phyloP scores from a whole-genome alignment of 2,113 vertebrate species.

The Strix aluco region DNA sequence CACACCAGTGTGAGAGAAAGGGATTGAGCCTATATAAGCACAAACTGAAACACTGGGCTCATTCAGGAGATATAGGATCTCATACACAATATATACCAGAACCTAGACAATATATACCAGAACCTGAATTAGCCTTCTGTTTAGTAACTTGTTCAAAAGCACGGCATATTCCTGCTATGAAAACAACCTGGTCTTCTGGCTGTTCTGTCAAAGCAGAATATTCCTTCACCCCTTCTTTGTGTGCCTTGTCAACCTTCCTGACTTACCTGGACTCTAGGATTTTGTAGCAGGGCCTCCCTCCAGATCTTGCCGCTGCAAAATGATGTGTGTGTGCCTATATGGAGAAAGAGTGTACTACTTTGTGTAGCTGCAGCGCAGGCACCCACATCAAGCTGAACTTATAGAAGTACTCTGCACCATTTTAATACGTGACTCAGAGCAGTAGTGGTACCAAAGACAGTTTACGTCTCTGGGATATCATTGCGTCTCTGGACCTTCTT shows the following conservation, averaged over 20 bases:
- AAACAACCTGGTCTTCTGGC: not conserved
- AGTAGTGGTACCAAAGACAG: not conserved
- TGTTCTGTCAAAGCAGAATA: not conserved
- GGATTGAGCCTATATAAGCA: rapidly evolving
- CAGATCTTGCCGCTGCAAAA: not conserved
- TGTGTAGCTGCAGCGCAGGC: not conserved
- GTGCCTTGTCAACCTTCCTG: not conserved
- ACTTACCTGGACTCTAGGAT: not conserved
- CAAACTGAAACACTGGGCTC: not conserved
- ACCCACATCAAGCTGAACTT: not conserved
- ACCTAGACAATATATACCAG: not conserved
- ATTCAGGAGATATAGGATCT: not conserved
- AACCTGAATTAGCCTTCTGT: not conserved
- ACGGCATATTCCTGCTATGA: not conserved
- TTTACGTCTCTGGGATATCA: not conserved
- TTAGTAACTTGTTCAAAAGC: not conserved
- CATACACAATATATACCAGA: not conserved
- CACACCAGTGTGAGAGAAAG: not conserved
- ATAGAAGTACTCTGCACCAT: rapidly evolving
- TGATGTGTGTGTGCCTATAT: rapidly evolving
- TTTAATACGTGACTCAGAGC: rapidly evolving
- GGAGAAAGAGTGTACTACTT: rapidly evolving
- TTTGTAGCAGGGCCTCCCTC: not conserved
- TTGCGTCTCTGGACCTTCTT: not conserved
- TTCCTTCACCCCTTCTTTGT: not conserved